phyloP scores from a whole-genome alignment of 2,113 vertebrate species.

The Cepphus grylle region DNA sequence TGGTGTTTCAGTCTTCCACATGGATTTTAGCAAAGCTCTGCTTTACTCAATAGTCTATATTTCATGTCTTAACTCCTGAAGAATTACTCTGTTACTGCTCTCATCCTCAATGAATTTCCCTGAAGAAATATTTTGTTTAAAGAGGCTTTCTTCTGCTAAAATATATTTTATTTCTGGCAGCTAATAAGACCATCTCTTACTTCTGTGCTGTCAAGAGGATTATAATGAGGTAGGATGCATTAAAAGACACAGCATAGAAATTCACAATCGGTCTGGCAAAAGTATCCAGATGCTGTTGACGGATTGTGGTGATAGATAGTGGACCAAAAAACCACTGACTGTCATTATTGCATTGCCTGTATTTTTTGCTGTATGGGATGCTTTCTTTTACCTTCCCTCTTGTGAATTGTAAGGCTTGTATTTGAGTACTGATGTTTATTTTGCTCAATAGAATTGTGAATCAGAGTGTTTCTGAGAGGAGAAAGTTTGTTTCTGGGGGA shows the following conservation, averaged over 20 bases:
- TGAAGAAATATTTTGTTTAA: conserved; percentile 2
- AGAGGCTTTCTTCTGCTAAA: conserved; percentile 5
- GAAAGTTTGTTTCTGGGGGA: not conserved
- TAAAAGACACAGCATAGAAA: not conserved
- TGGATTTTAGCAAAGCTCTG: not conserved
- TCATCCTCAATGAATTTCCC: not conserved
- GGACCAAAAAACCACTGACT: not conserved
- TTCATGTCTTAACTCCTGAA: not conserved
- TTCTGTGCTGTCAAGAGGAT: not conserved
- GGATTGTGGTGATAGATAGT: not conserved
- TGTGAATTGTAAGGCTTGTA: not conserved
- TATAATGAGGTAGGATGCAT: not conserved
- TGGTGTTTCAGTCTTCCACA: not conserved
- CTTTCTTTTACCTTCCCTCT: not conserved
- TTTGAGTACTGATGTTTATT: not conserved
- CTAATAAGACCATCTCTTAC: not conserved
- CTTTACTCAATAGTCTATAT: not conserved
- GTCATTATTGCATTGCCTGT: not conserved
- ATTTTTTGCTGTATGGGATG: not conserved
- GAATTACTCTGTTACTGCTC: not conserved
- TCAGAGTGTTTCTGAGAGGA: not conserved
- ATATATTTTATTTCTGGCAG: conserved; percentile 11
- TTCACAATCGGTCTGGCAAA: not conserved
- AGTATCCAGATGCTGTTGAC: not conserved
- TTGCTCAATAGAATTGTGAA: not conserved